These are phyloP conservation scores for Crax fasciolata DNA, from an alignment of 2,797 vertebrate genomes.

Conservation along the genomic window DNA sequence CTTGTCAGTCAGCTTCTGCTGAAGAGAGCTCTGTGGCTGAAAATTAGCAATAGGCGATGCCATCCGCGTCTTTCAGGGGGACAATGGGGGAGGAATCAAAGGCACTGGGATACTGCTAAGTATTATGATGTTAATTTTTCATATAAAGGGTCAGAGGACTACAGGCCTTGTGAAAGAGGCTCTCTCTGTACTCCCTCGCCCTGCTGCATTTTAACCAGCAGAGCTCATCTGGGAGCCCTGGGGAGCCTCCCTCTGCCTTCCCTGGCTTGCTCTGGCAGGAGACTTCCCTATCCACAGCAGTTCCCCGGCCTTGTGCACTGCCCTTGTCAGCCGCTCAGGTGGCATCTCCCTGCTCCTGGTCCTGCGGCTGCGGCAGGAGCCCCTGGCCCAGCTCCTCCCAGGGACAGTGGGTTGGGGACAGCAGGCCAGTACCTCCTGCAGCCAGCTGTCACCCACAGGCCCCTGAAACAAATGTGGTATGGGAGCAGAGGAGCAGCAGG, in stretches of 20 bases:
- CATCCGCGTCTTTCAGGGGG: background rate
- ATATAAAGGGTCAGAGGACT: conserved; percentile 30
- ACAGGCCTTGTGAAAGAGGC: conserved; percentile 1
- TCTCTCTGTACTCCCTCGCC: background rate
- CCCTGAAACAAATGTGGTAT: background rate
- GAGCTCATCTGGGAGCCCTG: background rate
- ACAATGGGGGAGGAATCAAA: conserved; percentile 21
- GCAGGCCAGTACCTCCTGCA: rapidly evolving
- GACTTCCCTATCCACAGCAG: background rate
- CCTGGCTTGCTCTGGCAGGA: background rate
- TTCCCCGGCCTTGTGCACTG: background rate
- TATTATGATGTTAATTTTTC: conserved; percentile 67
- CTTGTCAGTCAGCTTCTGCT: background rate
- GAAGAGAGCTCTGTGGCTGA: background rate
- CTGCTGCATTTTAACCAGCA: background rate
- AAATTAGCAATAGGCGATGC: background rate
- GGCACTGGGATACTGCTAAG: background rate
- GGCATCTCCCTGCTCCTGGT: background rate
- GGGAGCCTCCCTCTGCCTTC: background rate
- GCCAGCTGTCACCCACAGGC: background rate
- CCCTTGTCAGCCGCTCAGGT: background rate
- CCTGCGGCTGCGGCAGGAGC: background rate
- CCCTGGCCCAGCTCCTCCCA: background rate
- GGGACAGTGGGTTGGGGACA: background rate
- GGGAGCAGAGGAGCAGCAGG: background rate